Evolutionary conservation across 1,140 invertebrate genomes (phyloP), one percentile per base, ranked within the genome.

Genomic region (Drosophila rhopaloa): DNA sequence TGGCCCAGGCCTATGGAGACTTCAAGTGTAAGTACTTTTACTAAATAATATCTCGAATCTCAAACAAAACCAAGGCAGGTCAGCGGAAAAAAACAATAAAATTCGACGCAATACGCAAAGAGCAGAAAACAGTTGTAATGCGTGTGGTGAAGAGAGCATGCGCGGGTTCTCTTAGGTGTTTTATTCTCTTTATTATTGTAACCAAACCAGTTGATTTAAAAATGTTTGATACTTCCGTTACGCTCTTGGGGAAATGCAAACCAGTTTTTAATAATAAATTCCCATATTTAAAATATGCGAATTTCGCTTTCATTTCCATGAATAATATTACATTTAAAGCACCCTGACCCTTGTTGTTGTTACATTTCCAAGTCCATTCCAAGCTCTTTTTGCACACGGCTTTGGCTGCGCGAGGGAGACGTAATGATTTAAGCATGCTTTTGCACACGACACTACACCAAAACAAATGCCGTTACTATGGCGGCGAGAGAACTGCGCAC

Each of bases 381-480:
- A 54, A 37, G 60, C 53, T 66, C 53, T 66, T 73, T 81, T 89
- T 89, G 84, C 84, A 84, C 84, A 89, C 84, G 80, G 61, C 76
- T 56, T 53, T 35, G 24, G 40, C 24, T 53, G 44, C 10, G 41
- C 1, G 46, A 77, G 53, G 47, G 71, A 44, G 54, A 51, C 46
- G 53, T 44, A 46, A 19, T 75, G 58, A 14, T 40, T 40, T 29
- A 37, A 38, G 13, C 19, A 19, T 48, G 29, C 11, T 73, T 48
- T 90, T 90, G 86, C 86, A 81, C 86, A 90, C 86, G 86, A 61
- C 82, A 46, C 86, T 7, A 76, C 43, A 89, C 51, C 73, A 58
- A 89, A 89, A 89, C 84, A 89, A 89, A 89, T 71, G 38, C 76
- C 79, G 83, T 86, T 86, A 62, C 83, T 83, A 86, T 86, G 82